Evolutionary conservation across 2,113 vertebrate species (phyloP), one percentile per base, ranked within the genome.

Genomic region (Proteles cristata): DNA sequence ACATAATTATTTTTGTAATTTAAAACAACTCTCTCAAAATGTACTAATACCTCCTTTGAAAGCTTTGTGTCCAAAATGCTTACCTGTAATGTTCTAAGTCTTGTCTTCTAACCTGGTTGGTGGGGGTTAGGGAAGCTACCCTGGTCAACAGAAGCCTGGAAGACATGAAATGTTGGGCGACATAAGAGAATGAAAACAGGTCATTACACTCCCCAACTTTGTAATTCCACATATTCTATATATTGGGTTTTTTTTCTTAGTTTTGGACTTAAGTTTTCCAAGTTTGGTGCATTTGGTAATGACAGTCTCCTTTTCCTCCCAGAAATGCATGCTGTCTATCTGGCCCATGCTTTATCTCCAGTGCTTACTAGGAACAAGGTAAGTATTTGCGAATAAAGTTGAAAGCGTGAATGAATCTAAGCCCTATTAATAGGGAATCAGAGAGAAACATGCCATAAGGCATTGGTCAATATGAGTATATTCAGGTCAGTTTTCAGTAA

Each of bases 21-120:
- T 86, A 83, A 96, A 80, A 63, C n/a, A 63, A 86, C 26, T 73
- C 1, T 63, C 16, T 73, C 25, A 86, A 87, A 95, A 90, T 71
- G 55, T n/a, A 53, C 21, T 91, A 55, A 50, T 6, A 53, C 7
- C 7, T 69, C 19, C 31, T 89, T 53, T 81, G 33, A 63, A 73
- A 73, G 25, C 12, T 81, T 73, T 82, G n/a, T 33, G 21, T 53
- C 28, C 58, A 33, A 35, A 92, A 71, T 39, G 28, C 69, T 69
- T n/a, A 33, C 43, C 58, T 35, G 61, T 35, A 7, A 3, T 3
- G 31, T 74, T 39, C 2, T 11, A 6, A 25, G 19, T 15, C 35
- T 61, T 14, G 31, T 7, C 21, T 39, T 87, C 43, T 19, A 31
- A 5, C n/a, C 4, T 61, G 7, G 3, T 28, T 10, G 12, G 2